Percentiles rank a stretch among this genome's conserved stretches.
phyloP scores from a whole-genome alignment of 2,888 invertebrate genomes.

The Nemotelus nigrinus region DNA sequence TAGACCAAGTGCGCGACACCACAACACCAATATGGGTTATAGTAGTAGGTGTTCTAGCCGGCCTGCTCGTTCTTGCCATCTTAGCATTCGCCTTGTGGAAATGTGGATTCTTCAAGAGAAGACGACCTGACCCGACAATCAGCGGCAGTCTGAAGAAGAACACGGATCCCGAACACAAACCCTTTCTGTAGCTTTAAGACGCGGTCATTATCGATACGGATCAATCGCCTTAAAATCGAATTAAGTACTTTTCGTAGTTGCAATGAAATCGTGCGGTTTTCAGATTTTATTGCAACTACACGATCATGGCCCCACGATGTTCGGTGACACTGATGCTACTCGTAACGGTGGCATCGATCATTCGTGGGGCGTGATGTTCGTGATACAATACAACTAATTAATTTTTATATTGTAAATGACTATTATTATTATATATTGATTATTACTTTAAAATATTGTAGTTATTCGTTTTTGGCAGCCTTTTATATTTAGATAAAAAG shows the following conservation, averaged over 20 bases:
- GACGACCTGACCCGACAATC: slow-evolving; percentile 83
- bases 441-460: slow-evolving; percentile 1
- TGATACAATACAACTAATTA: too few relatives aligned
- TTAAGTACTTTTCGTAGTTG: slow-evolving; percentile 21
- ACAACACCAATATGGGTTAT: slow-evolving; percentile 89
- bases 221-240: not conserved
- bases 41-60: slow-evolving; percentile 83
- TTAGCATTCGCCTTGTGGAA: slow-evolving; percentile 86
- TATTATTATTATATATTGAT: not conserved
- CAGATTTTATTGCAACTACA: not conserved
- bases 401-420: too few relatives aligned
- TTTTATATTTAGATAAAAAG: too few relatives aligned
- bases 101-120: slow-evolving; percentile 89
- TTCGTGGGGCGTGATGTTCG: slow-evolving; percentile 23
- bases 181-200: slow-evolving; percentile 63
- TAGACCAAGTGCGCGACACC: slow-evolving; percentile 77
- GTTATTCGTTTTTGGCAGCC: not conserved
- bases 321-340: not conserved
- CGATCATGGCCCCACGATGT: slow-evolving; percentile 41
- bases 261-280: not conserved
- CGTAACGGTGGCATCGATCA: not conserved
- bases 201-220: slow-evolving; percentile 6
- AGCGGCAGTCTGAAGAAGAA: slow-evolving; percentile 83
- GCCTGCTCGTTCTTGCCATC: slow-evolving; percentile 82
- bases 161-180: slow-evolving; percentile 68